Conservation (phyloP, 2,888 invertebrate species). For the Andrena dorsata region DNA sequence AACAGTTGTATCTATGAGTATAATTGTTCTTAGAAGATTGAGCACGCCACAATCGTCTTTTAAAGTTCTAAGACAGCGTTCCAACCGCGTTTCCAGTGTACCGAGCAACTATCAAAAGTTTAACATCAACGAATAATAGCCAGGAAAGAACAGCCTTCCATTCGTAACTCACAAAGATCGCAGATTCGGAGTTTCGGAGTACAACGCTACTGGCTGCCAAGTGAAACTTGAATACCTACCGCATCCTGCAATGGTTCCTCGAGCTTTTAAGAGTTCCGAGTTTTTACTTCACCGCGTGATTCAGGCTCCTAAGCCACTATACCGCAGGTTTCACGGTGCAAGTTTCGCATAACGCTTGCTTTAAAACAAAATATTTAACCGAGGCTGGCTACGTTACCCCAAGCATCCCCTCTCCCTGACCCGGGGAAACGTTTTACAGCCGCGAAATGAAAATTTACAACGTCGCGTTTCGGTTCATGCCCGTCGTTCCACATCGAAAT, state of each 20-base stretch:
- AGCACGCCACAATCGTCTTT: slow-evolving; percentile 5
- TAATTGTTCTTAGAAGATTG: no score
- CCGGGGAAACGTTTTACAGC: slow-evolving; percentile 10
- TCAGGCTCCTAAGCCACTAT: neutral
- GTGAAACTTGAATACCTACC: no score
- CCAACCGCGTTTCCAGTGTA: slow-evolving; percentile 5
- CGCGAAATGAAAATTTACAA: slow-evolving; percentile 24
- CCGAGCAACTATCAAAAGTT: slow-evolving; percentile 21
- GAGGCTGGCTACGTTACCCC: slow-evolving; percentile 1
- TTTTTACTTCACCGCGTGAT: neutral
- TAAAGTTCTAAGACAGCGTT: neutral
- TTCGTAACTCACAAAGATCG: slow-evolving; percentile 12
- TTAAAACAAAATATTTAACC: slow-evolving; percentile 6
- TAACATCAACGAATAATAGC: neutral
- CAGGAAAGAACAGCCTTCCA: neutral
- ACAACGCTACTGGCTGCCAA: no score
- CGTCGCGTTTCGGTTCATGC: neutral
- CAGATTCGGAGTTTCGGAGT: neutral
- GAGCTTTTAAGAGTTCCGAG: slow-evolving; percentile 17
- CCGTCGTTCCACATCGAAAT: slow-evolving; percentile 22
- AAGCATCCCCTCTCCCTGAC: neutral
- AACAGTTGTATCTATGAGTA: no score
- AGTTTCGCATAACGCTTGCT: neutral
- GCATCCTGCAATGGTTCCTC: no score
- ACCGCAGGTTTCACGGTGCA: neutral